Evolutionary conservation across 2,888 invertebrate genomes (phyloP), one percentile per base, ranked within the genome.

Genomic region (Linyphia triangularis): DNA sequence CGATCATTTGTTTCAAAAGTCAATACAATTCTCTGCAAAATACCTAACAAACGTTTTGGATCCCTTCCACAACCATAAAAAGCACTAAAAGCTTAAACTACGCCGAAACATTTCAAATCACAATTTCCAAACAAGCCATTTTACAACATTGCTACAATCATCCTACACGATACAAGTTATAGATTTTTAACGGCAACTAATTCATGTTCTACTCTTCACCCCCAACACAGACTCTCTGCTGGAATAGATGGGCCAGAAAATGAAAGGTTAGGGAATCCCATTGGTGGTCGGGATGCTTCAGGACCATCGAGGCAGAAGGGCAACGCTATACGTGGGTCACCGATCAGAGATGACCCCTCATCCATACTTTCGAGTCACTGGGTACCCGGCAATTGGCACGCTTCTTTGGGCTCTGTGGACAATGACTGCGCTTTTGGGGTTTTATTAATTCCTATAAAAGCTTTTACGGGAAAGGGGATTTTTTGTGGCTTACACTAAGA

Each of bases 221-320:
- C 65, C 5, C 65, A n/a, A 24, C 78, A 43, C 19, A 24, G n/a
- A 26, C 26, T 57, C 59, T 37, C 81, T 43, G 28, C 67, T 19
- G 59, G 51, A 24, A 26, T 70, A 67, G 83, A 85, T 85, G 84
- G 59, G 19, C 37, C 77, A 77, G 28, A 67, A 85, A 85, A 69
- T 85, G 77, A 85, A 69, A 77, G 83, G 73, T 73, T 83, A 57
- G 83, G 73, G 51, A 72, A 65, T 65, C 43, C 22, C n/a, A 75
- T 61, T 33, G 65, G 26, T 10, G 43, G 75, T 19, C 37, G 33
- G 24, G 70, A 85, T 59, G 40, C 84, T 85, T 69, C 59, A 72
- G 82, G 40, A 57, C 59, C 75, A 77, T 24, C 22, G 43, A 82
- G 63, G 82, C 72, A 82, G 82, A 72, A 82, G 43, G 51, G 2